A percentile compares a stretch with the other conserved stretches of the same genome.
These are phyloP conservation scores for Drosophila tripunctata DNA, from an alignment of 2,888 invertebrate genomes.

Conservation along the genomic window DNA sequence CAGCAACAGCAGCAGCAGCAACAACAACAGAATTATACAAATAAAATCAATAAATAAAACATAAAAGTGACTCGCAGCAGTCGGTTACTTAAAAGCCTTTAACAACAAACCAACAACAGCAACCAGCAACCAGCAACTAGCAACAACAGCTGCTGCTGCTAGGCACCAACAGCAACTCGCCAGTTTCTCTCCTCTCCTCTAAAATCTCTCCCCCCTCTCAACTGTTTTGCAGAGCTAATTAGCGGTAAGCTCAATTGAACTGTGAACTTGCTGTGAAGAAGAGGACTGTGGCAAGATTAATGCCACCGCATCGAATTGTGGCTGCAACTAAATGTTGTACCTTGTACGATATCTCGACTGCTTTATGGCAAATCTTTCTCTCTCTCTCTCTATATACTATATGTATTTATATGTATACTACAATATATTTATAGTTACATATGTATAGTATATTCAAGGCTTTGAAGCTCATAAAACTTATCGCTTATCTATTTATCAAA, in stretches of 20 bases:
- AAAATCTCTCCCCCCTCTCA: not conserved
- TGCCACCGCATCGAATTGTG: slow-evolving; percentile 31
- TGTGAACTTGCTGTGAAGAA: slow-evolving; percentile 61
- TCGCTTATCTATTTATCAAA: slow-evolving; percentile 68
- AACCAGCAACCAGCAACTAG: slow-evolving; percentile 3
- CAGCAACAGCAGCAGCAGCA: slow-evolving; percentile 26
- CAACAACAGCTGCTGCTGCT: slow-evolving; percentile 32
- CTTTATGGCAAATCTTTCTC: slow-evolving; percentile 23
- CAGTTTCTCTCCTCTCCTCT: not conserved
- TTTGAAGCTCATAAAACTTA: slow-evolving; percentile 49
- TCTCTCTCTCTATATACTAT: not conserved
- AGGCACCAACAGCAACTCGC: slow-evolving; percentile 29
- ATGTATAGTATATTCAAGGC: slow-evolving; percentile 54
- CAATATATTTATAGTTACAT: slow-evolving; percentile 5
- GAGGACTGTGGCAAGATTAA: slow-evolving; percentile 39
- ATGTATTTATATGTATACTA: not conserved
- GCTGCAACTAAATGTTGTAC: slow-evolving; percentile 32
- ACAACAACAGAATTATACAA: slow-evolving; percentile 41
- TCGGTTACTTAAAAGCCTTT: slow-evolving; percentile 63
- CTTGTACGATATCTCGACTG: slow-evolving; percentile 13
- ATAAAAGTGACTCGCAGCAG: slow-evolving; percentile 64
- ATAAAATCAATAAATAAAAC: slow-evolving; percentile 76
- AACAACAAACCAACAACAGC: slow-evolving; percentile 18
- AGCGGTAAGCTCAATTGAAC: slow-evolving; percentile 73
- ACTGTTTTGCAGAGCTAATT: slow-evolving; percentile 47